Percentiles rank a stretch among this genome's conserved stretches.
Conservation (phyloP, 2,888 invertebrate genomes). For the Lithodes maja region DNA sequence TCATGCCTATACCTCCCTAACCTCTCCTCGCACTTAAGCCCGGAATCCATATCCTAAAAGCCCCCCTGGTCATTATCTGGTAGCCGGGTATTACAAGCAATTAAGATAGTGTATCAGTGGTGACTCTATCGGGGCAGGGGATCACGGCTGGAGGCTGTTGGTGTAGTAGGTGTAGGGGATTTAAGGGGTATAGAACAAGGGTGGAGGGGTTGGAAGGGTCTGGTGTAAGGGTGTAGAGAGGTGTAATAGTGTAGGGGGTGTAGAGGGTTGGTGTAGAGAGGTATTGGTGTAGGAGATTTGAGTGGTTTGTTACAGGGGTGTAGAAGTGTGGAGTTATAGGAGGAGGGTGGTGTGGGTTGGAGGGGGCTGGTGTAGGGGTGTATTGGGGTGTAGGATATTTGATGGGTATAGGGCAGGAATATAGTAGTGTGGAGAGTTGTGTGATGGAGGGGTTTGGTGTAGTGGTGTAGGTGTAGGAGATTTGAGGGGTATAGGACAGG, state of each 20-base stretch:
- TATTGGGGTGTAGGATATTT: not conserved
- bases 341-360: not conserved
- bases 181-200: not conserved
- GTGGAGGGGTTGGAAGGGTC: not conserved
- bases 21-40: slow-evolving; percentile 8
- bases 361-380: not conserved
- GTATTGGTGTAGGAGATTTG: not conserved
- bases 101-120: slow-evolving; percentile 41
- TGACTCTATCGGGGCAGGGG: slow-evolving; percentile 36
- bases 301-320: not conserved
- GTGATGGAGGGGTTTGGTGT: not conserved
- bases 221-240: not conserved
- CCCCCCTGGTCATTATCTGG: slow-evolving; percentile 34
- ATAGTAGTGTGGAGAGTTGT: not conserved
- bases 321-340: no score
- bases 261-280: not conserved
- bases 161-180: not conserved
- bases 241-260: not conserved
- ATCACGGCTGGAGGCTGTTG: not conserved
- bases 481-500: not conserved
- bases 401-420: not conserved
- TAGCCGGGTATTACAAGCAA: slow-evolving; percentile 39
- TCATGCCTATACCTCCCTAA: not conserved
- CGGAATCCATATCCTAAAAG: not conserved
- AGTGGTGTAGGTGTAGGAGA: not conserved